These are phyloP conservation scores for Tetrax tetrax DNA, from an alignment of 2,113 vertebrate genomes.

Conservation along the genomic window DNA sequence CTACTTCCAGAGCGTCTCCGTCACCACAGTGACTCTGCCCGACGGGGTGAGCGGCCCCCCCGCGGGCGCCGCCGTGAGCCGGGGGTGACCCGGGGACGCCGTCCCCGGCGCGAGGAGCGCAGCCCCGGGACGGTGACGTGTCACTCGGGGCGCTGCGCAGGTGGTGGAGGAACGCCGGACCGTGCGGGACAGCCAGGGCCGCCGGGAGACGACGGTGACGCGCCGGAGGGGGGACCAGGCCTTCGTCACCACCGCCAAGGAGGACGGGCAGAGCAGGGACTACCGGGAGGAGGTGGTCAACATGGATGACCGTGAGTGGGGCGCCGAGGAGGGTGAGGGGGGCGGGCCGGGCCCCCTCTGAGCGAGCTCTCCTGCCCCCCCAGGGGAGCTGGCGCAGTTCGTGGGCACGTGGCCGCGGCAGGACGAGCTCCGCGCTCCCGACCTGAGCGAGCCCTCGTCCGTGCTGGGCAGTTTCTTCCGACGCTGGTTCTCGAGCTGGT, in stretches of 20 bases:
- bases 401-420: background rate
- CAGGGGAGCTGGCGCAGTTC: background rate
- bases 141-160: slow-evolving; percentile 41
- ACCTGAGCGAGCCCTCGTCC: slow-evolving; percentile 11
- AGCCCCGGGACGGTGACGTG: background rate
- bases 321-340: fast-evolving
- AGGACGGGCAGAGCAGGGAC: background rate
- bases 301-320: slow-evolving; percentile 43
- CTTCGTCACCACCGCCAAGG: background rate
- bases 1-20: slow-evolving; percentile 86
- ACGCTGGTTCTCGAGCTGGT: slow-evolving; percentile 70
- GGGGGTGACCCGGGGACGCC: fast-evolving
- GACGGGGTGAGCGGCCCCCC: slow-evolving; percentile 82
- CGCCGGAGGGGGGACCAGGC: slow-evolving; percentile 60
- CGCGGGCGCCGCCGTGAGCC: fast-evolving
- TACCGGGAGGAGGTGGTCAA: background rate
- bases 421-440: background rate
- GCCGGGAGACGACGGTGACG: slow-evolving; percentile 79
- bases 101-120: fast-evolving
- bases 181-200: slow-evolving; percentile 84
- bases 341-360: fast-evolving
- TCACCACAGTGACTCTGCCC: slow-evolving; percentile 81
- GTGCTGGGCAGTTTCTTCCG: slow-evolving; percentile 64
- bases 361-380: background rate
- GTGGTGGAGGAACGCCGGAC: slow-evolving; percentile 85